Conservation (phyloP, 2,797 vertebrate species). For the Loriculus beryllinus region DNA sequence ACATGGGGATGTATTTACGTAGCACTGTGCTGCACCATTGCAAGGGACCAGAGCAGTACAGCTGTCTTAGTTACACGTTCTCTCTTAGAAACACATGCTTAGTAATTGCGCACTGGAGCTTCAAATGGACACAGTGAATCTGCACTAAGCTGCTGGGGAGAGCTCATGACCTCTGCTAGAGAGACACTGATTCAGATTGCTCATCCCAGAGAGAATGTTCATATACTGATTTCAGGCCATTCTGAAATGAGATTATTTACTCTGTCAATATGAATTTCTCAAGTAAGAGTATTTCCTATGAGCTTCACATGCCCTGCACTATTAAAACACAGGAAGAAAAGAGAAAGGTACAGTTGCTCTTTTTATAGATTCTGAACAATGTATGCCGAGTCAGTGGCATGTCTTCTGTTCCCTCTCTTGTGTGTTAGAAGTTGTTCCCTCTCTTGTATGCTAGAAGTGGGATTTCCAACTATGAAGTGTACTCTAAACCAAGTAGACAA, state of each 20-base stretch:
- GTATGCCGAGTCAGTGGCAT: not conserved
- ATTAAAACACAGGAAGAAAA: not conserved
- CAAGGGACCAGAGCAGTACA: not conserved
- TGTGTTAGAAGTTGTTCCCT: not conserved
- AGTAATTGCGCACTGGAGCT: fast-evolving
- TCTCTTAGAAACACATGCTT: not conserved
- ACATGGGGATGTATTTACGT: not conserved
- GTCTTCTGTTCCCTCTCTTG: not conserved
- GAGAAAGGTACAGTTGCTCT: not conserved
- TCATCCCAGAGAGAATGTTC: not conserved
- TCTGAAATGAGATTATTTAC: not conserved
- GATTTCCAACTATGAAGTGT: not conserved
- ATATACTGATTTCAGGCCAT: not conserved
- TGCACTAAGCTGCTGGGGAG: not conserved
- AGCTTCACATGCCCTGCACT: not conserved
- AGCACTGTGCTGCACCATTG: not conserved
- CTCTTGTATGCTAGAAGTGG: not conserved
- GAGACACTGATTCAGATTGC: not conserved
- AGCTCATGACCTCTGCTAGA: not conserved
- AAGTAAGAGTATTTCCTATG: not conserved
- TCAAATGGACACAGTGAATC: not conserved
- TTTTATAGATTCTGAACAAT: not conserved
- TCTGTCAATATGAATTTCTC: not conserved
- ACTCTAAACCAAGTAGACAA: not conserved
- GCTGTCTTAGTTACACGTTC: not conserved